Evolutionary conservation across 2,888 invertebrate genomes (phyloP).

Genomic region (Pyrgus malvae): DNA sequence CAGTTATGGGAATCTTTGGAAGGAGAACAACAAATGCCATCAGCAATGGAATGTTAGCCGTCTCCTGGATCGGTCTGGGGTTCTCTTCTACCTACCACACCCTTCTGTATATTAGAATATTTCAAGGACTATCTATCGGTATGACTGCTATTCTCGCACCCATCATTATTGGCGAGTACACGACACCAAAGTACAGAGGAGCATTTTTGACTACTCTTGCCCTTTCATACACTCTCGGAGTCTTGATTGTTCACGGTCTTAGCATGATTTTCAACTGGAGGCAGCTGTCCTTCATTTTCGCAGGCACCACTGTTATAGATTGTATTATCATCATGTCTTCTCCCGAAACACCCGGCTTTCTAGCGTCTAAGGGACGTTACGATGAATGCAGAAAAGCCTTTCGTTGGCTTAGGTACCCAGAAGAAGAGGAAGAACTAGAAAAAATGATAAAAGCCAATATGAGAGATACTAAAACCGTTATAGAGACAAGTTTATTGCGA

Average conservation of each 20-base stretch:
- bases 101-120: conserved; percentile 48
- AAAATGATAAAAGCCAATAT: conserved; percentile 23
- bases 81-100: conserved; percentile 46
- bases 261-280: conserved; percentile 23
- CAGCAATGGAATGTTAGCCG: conserved; percentile 64
- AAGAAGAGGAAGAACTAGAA: conserved; percentile 25
- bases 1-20: conserved; percentile 75
- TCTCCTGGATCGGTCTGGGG: conserved; percentile 68
- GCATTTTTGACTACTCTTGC: conserved; percentile 22
- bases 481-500: background rate
- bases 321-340: conserved; percentile 18
- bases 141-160: conserved; percentile 57
- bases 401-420: conserved; percentile 24
- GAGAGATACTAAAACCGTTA: background rate
- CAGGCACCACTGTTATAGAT: conserved; percentile 7
- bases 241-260: conserved; percentile 14
- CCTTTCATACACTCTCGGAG: conserved; percentile 19
- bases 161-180: conserved; percentile 27
- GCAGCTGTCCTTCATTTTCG: conserved; percentile 15
- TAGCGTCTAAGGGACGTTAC: conserved; percentile 19
- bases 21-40: conserved; percentile 70
- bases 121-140: conserved; percentile 70
- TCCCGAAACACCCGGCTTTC: conserved; percentile 28
- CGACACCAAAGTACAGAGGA: conserved; percentile 31
- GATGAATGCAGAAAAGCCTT: conserved; percentile 26